These are phyloP conservation scores for Ochropleura plecta DNA, from an alignment of 2,888 invertebrate genomes.

Conservation along the genomic window DNA sequence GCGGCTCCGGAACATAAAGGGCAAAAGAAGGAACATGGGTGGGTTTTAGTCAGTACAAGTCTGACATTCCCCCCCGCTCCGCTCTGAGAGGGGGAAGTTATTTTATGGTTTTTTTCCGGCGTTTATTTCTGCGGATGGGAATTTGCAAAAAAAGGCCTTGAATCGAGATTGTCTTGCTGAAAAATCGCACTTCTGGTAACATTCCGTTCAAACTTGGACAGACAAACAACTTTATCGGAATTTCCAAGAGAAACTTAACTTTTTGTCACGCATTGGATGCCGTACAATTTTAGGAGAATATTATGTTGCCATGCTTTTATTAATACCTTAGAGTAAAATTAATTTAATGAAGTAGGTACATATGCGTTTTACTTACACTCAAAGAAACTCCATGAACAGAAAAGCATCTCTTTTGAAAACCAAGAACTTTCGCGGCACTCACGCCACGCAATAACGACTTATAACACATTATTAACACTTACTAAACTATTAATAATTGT, in stretches of 20 bases:
- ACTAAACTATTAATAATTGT: conserved; percentile 37
- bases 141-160: no score
- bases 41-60: no score
- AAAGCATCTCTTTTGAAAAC: conserved; percentile 73
- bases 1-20: no score
- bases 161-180: neutral
- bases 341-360: neutral
- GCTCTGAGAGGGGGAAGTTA: no score
- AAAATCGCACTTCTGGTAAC: neutral
- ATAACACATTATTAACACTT: conserved; percentile 76
- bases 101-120: no score
- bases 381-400: conserved; percentile 75
- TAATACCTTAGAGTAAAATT: no score
- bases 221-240: neutral
- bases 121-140: no score
- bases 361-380: conserved; percentile 70
- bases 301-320: no score
- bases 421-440: conserved; percentile 66
- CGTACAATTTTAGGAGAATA: neutral
- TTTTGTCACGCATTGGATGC: neutral
- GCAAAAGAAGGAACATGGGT: no score
- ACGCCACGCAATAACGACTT: conserved; percentile 74
- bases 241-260: neutral
- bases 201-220: neutral
- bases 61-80: no score